These are phyloP conservation scores for Gymnocephalus cernua DNA, from an alignment of 2,113 vertebrate species.

Conservation along the genomic window DNA sequence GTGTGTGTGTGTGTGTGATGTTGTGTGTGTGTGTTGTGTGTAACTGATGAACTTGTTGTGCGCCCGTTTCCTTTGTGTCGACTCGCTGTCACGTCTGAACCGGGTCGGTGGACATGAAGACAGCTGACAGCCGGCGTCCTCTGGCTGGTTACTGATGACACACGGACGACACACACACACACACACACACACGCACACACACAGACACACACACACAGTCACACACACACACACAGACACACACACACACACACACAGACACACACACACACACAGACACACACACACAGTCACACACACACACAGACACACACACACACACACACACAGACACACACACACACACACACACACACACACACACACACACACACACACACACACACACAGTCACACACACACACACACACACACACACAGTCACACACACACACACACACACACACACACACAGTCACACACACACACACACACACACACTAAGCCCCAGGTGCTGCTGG, in stretches of 20 bases:
- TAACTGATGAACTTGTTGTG: too few relatives aligned
- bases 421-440: not conserved
- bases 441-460: not conserved
- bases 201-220: conserved; percentile 69
- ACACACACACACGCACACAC: conserved; percentile 57
- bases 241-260: conserved; percentile 9
- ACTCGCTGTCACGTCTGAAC: too few relatives aligned
- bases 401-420: conserved; percentile 10
- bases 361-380: not conserved
- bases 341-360: conserved; percentile 23
- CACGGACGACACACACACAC: conserved; percentile 16
- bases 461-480: conserved; percentile 21
- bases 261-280: conserved; percentile 63
- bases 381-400: not conserved
- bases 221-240: conserved; percentile 21
- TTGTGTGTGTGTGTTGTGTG: too few relatives aligned
- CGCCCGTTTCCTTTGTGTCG: too few relatives aligned
- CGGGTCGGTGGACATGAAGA: not conserved
- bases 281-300: conserved; percentile 61
- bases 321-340: conserved; percentile 28
- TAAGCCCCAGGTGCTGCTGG: too few relatives aligned
- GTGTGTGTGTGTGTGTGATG: too few relatives aligned
- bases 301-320: not conserved
- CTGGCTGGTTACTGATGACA: conserved; percentile 46
- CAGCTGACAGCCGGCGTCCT: conserved; percentile 48